Evolutionary conservation across 2,113 vertebrate species (phyloP), one percentile per base, ranked within the genome.

Genomic region (Rhinichthys klamathensis): DNA sequence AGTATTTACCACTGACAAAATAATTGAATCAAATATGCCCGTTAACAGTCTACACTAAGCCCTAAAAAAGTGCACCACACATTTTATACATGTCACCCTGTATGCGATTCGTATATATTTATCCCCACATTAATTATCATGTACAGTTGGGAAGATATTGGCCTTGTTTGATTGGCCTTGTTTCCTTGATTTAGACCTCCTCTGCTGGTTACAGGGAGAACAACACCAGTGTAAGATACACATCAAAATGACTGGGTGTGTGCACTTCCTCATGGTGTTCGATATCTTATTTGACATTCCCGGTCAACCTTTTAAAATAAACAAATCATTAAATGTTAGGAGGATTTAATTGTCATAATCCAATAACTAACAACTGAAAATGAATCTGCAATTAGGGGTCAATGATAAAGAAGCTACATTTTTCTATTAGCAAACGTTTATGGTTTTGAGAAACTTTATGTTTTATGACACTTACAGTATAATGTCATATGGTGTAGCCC

Each of bases 171-270:
- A n/a, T 44, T n/a, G n/a, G n/a, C n/a, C 23, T 46, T n/a, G 23
- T 46, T 32, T 15, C 10, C 18, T 38, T 70, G 49, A 80, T 70
- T 44, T 41, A 44, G 77, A 70, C 75, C n/a, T 79, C 86, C 86
- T 87, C 82, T 81, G 83, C 58, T 84, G 77, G 83, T 63, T 41
- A 32, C 32, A 76, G 27, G 16, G 6, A 80, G 56, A 83, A 87
- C 54, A 44, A 80, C 82, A 84, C n/a, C 25, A 72, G 46, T 73
- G 38, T 25, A 25, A 46, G 23, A 63, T 63, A 27, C 12, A 41
- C 30, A 77, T 56, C 51, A 56, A 32, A 60, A 41, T 41, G 23
- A 60, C 35, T 56, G 74, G 30, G 23, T 1, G 32, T 35, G 23
- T 79, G 54, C 58, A 25, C 76, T 79, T 60, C 54, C 76, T 79